These are phyloP conservation scores for Cylloceria caligata DNA, from an alignment of 2,888 invertebrate species.

Conservation along the genomic window DNA sequence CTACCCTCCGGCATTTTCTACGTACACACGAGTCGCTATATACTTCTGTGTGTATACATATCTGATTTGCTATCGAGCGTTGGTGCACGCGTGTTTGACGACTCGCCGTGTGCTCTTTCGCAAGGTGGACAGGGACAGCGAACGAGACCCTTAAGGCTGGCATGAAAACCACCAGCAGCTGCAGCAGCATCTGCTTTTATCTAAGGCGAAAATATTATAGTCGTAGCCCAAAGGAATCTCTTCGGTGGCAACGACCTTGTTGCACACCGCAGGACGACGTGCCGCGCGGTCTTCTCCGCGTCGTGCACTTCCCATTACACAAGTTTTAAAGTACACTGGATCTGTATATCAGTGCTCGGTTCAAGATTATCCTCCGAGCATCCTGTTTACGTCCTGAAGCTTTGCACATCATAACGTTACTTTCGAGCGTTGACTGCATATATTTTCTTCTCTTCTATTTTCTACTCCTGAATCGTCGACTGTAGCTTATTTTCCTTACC, in stretches of 20 bases:
- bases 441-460: neutral
- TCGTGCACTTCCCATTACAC: slow-evolving; percentile 42
- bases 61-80: slow-evolving; percentile 42
- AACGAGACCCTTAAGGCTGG: neutral
- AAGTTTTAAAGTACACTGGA: slow-evolving; percentile 40
- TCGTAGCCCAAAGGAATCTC: slow-evolving; percentile 47
- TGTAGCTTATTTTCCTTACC: neutral
- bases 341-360: slow-evolving; percentile 27
- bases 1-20: slow-evolving; percentile 19
- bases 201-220: slow-evolving; percentile 33
- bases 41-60: too few species aligned
- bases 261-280: slow-evolving; percentile 27
- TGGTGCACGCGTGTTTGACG: slow-evolving; percentile 11
- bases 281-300: slow-evolving; percentile 51
- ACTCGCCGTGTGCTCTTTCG: neutral
- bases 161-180: slow-evolving; percentile 9
- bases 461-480: neutral
- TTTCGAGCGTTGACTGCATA: slow-evolving; percentile 5
- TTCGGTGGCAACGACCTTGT: slow-evolving; percentile 65
- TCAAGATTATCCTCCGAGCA: slow-evolving; percentile 58
- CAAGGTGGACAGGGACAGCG: neutral
- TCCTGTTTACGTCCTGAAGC: slow-evolving; percentile 75
- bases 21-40: too few species aligned
- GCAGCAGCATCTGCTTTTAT: slow-evolving; percentile 32
- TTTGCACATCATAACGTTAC: slow-evolving; percentile 52